Percentiles rank a stretch among this genome's conserved stretches.
phyloP scores from a whole-genome alignment of 2,797 vertebrate genomes.

The Enteromius fasciolatus region DNA sequence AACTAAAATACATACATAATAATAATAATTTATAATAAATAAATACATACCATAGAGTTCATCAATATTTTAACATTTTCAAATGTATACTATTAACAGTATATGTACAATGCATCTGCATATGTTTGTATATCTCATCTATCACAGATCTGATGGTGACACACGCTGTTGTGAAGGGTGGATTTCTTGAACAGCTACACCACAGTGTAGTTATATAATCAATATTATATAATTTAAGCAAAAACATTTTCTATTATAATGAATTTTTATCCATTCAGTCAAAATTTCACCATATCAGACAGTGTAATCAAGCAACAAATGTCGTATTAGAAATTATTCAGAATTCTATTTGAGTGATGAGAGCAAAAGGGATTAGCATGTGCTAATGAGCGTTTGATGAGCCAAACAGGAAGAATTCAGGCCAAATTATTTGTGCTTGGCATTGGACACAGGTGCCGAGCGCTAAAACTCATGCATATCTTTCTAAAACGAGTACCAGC shows the following conservation, averaged over 20 bases:
- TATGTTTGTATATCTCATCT: background rate
- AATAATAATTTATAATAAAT: too few species aligned
- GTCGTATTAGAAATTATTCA: constrained; percentile 6
- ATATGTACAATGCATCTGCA: too few species aligned
- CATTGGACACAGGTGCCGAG: background rate
- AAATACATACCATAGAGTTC: too few species aligned
- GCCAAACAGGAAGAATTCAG: constrained; percentile 11
- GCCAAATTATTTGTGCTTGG: constrained; percentile 45
- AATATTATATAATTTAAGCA: background rate
- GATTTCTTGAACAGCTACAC: background rate
- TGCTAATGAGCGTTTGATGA: constrained; percentile 42
- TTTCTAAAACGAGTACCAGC: constrained; percentile 1
- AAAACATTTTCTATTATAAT: background rate
- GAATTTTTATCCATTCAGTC: background rate
- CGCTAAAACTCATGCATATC: constrained; percentile 1
- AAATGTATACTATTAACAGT: background rate
- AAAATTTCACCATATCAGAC: background rate
- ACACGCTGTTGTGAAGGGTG: background rate
- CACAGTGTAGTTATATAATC: background rate
- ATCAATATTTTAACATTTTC: too few species aligned
- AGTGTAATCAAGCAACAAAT: background rate
- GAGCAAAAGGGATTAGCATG: constrained; percentile 26
- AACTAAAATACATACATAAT: too few species aligned
- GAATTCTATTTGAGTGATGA: constrained; percentile 14
- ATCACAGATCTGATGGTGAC: background rate